Percentiles rank a stretch among this genome's conserved stretches.
Conservation (phyloP, 2,113 vertebrate genomes). For the Neomonachus schauinslandi region DNA sequence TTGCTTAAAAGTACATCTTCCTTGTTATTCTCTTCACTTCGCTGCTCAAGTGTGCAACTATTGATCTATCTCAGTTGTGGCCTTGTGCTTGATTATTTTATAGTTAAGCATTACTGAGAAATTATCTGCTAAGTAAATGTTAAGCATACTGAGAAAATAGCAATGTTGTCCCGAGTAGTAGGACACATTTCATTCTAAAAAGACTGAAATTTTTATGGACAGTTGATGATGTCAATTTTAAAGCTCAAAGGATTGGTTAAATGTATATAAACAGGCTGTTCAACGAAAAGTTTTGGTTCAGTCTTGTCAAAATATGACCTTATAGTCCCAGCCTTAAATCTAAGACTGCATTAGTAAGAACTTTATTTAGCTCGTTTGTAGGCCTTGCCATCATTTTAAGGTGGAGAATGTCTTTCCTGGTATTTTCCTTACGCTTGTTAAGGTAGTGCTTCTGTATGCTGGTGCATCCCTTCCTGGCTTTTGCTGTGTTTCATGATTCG, state of each 20-base stretch:
- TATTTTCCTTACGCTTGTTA: not conserved
- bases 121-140: constrained; percentile 1
- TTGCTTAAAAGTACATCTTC: constrained; percentile 18
- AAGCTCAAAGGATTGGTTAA: not conserved
- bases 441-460: not conserved
- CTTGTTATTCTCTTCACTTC: constrained; percentile 17
- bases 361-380: not conserved
- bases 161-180: not conserved
- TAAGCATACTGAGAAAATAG: not conserved
- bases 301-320: not conserved
- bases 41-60: not conserved
- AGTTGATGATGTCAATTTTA: not conserved
- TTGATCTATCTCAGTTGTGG: not conserved
- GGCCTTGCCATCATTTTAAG: not conserved
- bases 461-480: not conserved
- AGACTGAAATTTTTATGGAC: not conserved
- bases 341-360: not conserved
- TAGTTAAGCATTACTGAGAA: constrained; percentile 30
- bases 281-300: not conserved
- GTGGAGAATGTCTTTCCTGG: not conserved
- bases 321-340: not conserved
- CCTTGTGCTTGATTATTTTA: constrained; percentile 23
- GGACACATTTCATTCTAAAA: not conserved
- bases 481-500: not conserved
- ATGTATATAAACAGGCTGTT: not conserved